Evolutionary conservation across 2,888 invertebrate species (phyloP).

Genomic region (Seira sanloemensis): DNA sequence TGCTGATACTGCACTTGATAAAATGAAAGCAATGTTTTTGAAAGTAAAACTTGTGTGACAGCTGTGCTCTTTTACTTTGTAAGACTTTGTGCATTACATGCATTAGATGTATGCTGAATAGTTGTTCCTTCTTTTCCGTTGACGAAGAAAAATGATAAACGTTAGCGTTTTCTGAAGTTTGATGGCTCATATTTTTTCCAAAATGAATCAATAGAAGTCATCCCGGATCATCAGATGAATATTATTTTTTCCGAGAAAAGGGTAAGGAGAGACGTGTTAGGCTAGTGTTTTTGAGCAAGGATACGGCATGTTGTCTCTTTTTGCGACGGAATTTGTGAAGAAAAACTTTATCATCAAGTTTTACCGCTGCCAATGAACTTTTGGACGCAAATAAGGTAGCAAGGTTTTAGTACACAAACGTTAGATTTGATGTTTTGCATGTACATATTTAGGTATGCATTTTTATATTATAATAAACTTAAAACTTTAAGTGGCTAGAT

Average conservation of each 20-base stretch:
- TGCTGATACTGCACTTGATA: background rate
- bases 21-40: background rate
- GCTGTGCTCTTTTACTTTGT: too few species aligned
- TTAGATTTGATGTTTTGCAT: too few species aligned
- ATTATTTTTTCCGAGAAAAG: background rate
- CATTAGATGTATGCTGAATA: too few species aligned
- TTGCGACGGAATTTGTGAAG: too few species aligned
- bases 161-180: background rate
- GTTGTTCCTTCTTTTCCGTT: too few species aligned
- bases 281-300: conserved; percentile 19
- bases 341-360: background rate
- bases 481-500: too few species aligned
- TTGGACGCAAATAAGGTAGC: background rate
- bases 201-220: conserved; percentile 2
- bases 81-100: too few species aligned
- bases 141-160: conserved; percentile 2
- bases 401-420: too few species aligned
- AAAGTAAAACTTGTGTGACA: conserved; percentile 10
- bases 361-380: conserved; percentile 46
- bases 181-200: conserved; percentile 1
- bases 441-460: too few species aligned
- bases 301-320: conserved; percentile 9
- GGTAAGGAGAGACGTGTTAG: conserved; percentile 18
- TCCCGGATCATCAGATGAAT: background rate
- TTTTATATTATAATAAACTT: too few species aligned